Conservation (phyloP, 1,140 invertebrate genomes). For the Eriocheir sinensis region DNA sequence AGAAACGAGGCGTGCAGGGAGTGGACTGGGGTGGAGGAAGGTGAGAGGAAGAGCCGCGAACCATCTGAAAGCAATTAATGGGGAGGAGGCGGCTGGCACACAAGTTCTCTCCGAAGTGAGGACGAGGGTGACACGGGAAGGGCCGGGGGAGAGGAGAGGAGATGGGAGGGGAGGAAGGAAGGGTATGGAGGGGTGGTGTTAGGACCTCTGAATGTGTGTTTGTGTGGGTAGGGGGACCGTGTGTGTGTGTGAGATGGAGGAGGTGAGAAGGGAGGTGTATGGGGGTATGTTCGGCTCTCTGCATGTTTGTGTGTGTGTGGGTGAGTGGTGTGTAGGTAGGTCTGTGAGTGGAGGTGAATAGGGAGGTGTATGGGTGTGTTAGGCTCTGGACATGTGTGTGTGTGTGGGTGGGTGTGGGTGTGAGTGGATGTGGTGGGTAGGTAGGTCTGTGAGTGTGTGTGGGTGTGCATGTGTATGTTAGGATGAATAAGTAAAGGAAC, state of each 20-base stretch:
- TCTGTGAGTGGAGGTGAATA: not conserved
- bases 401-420: not conserved
- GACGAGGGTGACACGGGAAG: no score
- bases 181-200: not conserved
- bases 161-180: no score
- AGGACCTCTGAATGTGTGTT: not conserved
- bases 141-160: no score
- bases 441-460: not conserved
- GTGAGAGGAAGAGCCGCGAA: no score
- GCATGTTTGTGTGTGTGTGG: not conserved
- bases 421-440: not conserved
- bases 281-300: no score
- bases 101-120: not conserved
- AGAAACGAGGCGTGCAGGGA: not conserved
- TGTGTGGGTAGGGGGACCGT: no score
- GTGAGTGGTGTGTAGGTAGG: not conserved
- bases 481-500: not conserved
- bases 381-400: not conserved
- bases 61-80: not conserved
- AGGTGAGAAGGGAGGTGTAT: no score
- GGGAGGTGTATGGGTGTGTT: not conserved
- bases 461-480: not conserved
- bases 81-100: no score
- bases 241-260: no score
- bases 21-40: not conserved